phyloP scores from a whole-genome alignment of 1,140 invertebrate species.

The Philaenus spumarius region DNA sequence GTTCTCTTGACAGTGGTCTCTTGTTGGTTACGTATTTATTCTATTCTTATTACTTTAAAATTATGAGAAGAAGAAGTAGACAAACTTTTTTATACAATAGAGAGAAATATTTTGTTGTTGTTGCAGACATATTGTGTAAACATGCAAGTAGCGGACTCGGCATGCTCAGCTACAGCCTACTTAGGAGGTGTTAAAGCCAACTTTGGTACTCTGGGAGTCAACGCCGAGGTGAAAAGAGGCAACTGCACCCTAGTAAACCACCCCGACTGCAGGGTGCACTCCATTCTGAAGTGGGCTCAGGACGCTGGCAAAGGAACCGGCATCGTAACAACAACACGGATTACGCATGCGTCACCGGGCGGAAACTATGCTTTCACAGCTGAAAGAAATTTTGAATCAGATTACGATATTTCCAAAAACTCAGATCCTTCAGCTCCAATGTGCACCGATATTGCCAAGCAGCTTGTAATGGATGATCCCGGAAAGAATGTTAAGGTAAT shows the following conservation, averaged over 20 bases:
- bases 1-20: too few relatives aligned
- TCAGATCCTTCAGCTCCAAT: constrained; percentile 20
- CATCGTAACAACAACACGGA: constrained; percentile 48
- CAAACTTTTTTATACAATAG: too few relatives aligned
- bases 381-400: constrained; percentile 56
- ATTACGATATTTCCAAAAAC: constrained; percentile 27
- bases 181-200: constrained; percentile 78
- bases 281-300: constrained; percentile 63
- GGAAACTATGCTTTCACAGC: constrained; percentile 73
- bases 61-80: too few relatives aligned
- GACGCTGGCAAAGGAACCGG: constrained; percentile 66
- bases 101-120: too few relatives aligned
- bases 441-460: constrained; percentile 43
- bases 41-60: too few relatives aligned
- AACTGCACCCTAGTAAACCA: constrained; percentile 49
- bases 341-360: constrained; percentile 86
- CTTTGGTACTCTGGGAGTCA: constrained; percentile 63
- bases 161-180: constrained; percentile 74
- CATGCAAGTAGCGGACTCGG: constrained; percentile 73
- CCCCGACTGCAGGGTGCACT: constrained; percentile 41
- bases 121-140: constrained; percentile 77
- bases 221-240: constrained; percentile 50
- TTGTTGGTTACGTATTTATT: too few relatives aligned
- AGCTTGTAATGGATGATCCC: constrained; percentile 41
- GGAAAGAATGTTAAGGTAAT: constrained; percentile 42